These are phyloP conservation scores for Phasianus colchicus DNA, from an alignment of 2,113 vertebrate species.

Conservation along the genomic window DNA sequence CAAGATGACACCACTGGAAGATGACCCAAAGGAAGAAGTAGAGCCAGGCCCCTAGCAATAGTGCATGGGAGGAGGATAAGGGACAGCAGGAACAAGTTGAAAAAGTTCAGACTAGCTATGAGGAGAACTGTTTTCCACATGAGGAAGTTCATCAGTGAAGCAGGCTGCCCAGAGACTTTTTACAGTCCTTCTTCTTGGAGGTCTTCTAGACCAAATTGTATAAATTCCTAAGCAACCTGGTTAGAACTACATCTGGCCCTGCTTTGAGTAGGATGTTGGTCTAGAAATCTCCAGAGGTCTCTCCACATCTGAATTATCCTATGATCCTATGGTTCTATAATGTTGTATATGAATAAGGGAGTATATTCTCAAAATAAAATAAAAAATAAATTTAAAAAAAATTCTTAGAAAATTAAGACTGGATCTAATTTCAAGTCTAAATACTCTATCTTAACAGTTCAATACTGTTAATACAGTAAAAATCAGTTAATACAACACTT, in stretches of 20 bases:
- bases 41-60: not conserved
- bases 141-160: not conserved
- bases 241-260: not conserved
- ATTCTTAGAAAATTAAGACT: not conserved
- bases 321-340: not conserved
- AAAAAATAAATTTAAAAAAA: not conserved
- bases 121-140: not conserved
- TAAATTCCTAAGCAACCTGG: not conserved
- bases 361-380: not conserved
- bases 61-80: not conserved
- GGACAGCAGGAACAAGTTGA: not conserved
- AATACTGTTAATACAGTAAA: not conserved
- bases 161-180: not conserved
- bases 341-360: not conserved
- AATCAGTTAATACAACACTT: not conserved
- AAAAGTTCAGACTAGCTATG: not conserved
- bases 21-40: not conserved
- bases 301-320: not conserved
- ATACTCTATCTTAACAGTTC: not conserved
- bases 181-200: not conserved
- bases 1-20: not conserved
- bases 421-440: not conserved
- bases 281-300: not conserved
- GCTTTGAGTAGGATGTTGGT: not conserved
- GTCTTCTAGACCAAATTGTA: not conserved